A percentile compares a stretch with the other conserved stretches of the same genome.
phyloP scores from a whole-genome alignment of 1,140 invertebrate genomes.

The Neoseiulus cucumeris region DNA sequence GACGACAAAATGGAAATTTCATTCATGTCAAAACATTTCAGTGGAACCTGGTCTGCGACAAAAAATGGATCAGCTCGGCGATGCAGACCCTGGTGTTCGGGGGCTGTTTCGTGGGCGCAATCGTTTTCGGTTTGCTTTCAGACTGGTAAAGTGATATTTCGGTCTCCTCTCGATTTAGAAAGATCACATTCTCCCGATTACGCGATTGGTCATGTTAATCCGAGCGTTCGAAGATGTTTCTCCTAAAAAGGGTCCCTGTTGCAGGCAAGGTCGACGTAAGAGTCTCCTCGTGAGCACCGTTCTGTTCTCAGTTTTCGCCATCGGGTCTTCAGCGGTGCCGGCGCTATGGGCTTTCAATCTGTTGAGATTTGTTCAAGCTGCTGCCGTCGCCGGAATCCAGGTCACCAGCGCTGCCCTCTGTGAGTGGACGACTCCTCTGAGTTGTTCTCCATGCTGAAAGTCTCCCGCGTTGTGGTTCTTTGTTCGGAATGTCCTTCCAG shows the following conservation, averaged over 20 bases:
- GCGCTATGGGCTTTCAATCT: not conserved
- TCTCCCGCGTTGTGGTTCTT: no score
- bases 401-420: not conserved
- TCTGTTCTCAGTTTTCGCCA: not conserved
- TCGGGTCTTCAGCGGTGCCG: not conserved
- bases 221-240: no score
- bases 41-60: not conserved
- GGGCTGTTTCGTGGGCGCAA: not conserved
- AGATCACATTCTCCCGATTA: no score
- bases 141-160: not conserved
- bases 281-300: not conserved
- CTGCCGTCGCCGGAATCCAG: conserved; percentile 1
- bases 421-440: not conserved
- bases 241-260: not conserved
- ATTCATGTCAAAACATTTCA: not conserved
- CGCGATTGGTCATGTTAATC: no score
- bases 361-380: not conserved
- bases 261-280: not conserved
- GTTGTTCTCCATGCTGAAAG: no score
- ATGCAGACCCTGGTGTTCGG: conserved; percentile 4
- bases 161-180: no score
- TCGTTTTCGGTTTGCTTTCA: not conserved
- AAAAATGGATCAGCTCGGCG: not conserved
- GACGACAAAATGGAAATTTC: no score
- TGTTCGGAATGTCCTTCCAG: no score